Conservation (phyloP, 2,113 vertebrate genomes). For the Stercorarius parasiticus region DNA sequence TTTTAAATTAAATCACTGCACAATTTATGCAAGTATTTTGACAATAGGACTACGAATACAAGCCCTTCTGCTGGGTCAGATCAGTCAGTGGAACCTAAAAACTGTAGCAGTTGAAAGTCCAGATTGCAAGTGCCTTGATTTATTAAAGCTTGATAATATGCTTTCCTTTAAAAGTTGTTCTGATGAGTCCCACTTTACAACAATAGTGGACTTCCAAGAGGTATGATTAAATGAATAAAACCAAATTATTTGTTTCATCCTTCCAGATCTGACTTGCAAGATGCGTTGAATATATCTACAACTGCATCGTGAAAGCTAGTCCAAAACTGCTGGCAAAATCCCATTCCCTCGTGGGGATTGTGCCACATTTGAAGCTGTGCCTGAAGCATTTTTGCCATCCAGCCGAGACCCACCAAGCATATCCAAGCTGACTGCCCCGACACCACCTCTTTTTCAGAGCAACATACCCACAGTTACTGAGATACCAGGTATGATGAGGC, state of each 20-base stretch:
- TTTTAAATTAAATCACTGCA: background rate
- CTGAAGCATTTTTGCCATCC: rapidly evolving
- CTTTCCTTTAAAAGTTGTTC: background rate
- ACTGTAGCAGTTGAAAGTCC: background rate
- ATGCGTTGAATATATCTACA: background rate
- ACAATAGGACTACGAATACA: background rate
- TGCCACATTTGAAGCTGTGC: background rate
- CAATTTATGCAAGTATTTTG: background rate
- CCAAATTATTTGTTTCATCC: background rate
- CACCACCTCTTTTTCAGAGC: background rate
- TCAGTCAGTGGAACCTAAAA: background rate
- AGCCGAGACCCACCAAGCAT: background rate
- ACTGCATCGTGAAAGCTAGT: background rate
- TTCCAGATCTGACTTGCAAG: background rate
- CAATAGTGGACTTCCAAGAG: background rate
- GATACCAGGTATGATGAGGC: background rate
- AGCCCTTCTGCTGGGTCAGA: background rate
- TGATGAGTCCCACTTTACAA: background rate
- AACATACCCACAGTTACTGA: background rate
- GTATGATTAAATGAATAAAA: background rate
- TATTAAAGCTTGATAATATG: background rate
- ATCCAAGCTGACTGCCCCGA: rapidly evolving
- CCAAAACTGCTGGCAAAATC: background rate
- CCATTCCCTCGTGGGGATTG: rapidly evolving
- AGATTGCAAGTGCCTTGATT: background rate